These are phyloP conservation scores for Zootermopsis nevadensis DNA, from an alignment of 2,888 invertebrate species.

Conservation along the genomic window DNA sequence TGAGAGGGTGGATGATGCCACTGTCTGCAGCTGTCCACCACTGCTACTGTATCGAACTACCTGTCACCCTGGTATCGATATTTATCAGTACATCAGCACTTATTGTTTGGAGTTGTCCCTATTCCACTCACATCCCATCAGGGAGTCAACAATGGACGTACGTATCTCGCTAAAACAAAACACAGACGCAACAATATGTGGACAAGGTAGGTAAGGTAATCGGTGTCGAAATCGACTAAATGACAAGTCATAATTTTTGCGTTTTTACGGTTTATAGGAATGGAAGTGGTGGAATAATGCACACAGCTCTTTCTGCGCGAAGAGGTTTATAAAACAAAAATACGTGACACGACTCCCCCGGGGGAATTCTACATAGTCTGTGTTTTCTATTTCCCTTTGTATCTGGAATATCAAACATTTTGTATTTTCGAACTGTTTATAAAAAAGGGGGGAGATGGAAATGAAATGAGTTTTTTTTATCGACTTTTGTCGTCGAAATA, in stretches of 20 bases:
- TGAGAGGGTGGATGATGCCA: too few relatives aligned
- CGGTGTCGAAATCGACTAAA: conserved; percentile 44
- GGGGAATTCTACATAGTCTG: not conserved
- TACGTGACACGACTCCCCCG: not conserved
- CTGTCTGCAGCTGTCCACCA: conserved; percentile 28
- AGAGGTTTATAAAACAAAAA: conserved; percentile 5
- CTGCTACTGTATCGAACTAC: conserved; percentile 42
- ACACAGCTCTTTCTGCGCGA: conserved; percentile 23
- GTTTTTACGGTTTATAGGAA: conserved; percentile 35
- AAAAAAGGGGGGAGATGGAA: conserved; percentile 1
- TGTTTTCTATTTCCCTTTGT: conserved; percentile 30
- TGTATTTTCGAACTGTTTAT: conserved; percentile 9
- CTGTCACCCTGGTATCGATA: conserved; percentile 50
- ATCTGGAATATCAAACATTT: conserved; percentile 13
- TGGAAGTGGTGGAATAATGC: conserved; percentile 30
- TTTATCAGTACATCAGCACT: conserved; percentile 47
- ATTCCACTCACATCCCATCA: conserved; percentile 38
- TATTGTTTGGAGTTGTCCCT: conserved; percentile 40
- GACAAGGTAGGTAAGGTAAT: conserved; percentile 48
- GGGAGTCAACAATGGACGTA: conserved; percentile 46
- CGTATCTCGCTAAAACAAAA: conserved; percentile 48
- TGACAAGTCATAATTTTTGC: conserved; percentile 49
- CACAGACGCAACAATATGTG: conserved; percentile 37
- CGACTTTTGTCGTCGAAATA: conserved; percentile 5
- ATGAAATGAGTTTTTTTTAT: conserved; percentile 11